These are phyloP conservation scores for Sisyra nigra DNA, from an alignment of 2,888 invertebrate species.

Conservation along the genomic window DNA sequence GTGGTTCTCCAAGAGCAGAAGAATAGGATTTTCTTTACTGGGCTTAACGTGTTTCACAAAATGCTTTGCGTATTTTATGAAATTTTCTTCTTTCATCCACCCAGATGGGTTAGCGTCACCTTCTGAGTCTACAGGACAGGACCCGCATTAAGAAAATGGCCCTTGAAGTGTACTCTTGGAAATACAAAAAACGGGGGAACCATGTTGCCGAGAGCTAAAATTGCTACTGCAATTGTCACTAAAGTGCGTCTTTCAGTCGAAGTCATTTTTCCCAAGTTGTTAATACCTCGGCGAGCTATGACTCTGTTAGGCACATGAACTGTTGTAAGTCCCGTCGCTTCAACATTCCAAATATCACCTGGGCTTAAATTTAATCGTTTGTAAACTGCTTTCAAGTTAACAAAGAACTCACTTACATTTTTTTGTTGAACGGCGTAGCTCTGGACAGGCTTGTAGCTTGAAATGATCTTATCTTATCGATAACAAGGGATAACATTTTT, in stretches of 20 bases:
- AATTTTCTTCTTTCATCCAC: slow-evolving; percentile 15
- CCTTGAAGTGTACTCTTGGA: slow-evolving; percentile 15
- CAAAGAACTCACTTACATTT: slow-evolving; percentile 16
- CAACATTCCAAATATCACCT: slow-evolving; percentile 13
- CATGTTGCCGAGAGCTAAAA: slow-evolving; percentile 16
- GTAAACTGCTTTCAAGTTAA: slow-evolving; percentile 14
- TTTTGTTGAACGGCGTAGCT: slow-evolving; percentile 16
- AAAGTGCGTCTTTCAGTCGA: not conserved
- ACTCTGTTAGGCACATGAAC: slow-evolving; percentile 15
- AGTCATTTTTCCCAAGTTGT: not conserved
- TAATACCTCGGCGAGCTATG: slow-evolving; percentile 14
- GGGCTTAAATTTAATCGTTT: slow-evolving; percentile 13
- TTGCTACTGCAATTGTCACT: slow-evolving; percentile 7
- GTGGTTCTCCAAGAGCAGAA: slow-evolving; percentile 7
- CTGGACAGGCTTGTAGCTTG: slow-evolving; percentile 18
- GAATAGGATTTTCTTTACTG: slow-evolving; percentile 7
- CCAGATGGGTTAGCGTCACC: slow-evolving; percentile 15
- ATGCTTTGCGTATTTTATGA: slow-evolving; percentile 13
- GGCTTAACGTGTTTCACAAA: slow-evolving; percentile 11
- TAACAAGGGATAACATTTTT: slow-evolving; percentile 16
- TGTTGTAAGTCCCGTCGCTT: slow-evolving; percentile 15
- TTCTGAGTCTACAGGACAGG: slow-evolving; percentile 12
- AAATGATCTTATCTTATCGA: slow-evolving; percentile 16
- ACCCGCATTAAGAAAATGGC: slow-evolving; percentile 10
- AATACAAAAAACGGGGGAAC: slow-evolving; percentile 19